Evolutionary conservation across 1,140 invertebrate genomes (phyloP), one percentile per base, ranked within the genome.

Genomic region (Pseudomyrmex flavicornis): DNA sequence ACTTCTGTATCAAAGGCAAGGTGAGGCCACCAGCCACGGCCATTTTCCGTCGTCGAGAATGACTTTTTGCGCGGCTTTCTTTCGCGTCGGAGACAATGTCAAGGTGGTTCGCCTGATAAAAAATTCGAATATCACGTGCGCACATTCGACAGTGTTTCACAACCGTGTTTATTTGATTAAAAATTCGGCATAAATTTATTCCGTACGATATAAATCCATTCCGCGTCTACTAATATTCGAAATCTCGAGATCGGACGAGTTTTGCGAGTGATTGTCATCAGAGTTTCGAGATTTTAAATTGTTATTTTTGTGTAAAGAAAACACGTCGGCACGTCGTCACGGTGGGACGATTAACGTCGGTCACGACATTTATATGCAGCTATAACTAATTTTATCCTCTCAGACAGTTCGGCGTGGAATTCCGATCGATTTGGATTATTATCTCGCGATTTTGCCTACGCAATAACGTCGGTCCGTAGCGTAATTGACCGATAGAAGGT

Each of bases 1-100:
- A 44, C 80, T 62, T 84, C 85, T 69, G 74, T 61, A 87, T 87
- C 68, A 70, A 80, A 88, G 70, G 65, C 86, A 88, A 88, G 85
- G 85, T 84, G 69, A 87, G 35, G 26, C 75, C 22, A 62, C 61
- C 48, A 7, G 73, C 66, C 15, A 50, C 50, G 80, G 68, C 22
- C 77, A 48, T 54, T 72, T 80, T 80, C 76, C 8, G 54, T 44
- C 50, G 15, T 8, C 48, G 35, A 7, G 75, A 17, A 46, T n/a
- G 2, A 12, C 17, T 70, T 63, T 75, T 63, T 15, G 52, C 79
- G n/a, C 26, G 69, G 44, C 70, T 88, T 88, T 87, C 69, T 76
- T 69, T 58, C 85, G 61, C 85, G 54, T 22, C 72, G 52, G 22
- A 52, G 22, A 4, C 86, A 88, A 88, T 85, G 86, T 85, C 86